Evolutionary conservation across 2,113 vertebrate genomes (phyloP), one percentile per base, ranked within the genome.

Genomic region (Siniperca knerii): DNA sequence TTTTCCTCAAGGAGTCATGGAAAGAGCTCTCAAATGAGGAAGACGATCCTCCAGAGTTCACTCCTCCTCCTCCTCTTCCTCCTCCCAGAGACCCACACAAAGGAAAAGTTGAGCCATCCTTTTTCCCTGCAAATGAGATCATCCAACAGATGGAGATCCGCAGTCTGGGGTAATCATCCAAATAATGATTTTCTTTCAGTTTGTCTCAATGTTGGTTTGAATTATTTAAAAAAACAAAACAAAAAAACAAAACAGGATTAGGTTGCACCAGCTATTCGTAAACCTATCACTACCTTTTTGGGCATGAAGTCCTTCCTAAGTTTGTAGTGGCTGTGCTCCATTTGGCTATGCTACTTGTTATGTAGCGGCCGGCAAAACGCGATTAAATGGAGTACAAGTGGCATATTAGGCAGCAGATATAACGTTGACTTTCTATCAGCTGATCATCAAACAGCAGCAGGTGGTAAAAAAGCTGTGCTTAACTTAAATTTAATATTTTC

Each of bases 11-110:
- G 98, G 98, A 98, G 60, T 98, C 97, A 20, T 99, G 97, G 98
- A 98, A 98, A 76, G 97, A 97, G 85, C 96, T 97, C 16, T 98
- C 98, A n/a, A 98, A 97, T 0, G 98, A 99, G 78, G 97, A 99
- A 90, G 97, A 97, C 2, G 96, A 97, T 18, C 97, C 97, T 4
- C 98, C 98, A 0, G 97, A 98, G 42, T 96, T 98, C 16, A 94
- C 95, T 0, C 98, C 97, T 0, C 97, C 97, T 0, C 97, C 97
- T 29, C 97, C 98, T 46, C 94, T 96, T 52, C 97, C 96, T 23
- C 97, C 96, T 0, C 97, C 94, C 54, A 86, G 81, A 79, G 90
- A 91, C n/a, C 87, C 96, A 80, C 91, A 95, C 80, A 98, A 98
- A 0, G 97, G 97, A 62, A 96, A 90, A 70, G 90, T 94, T 83